Conservation (phyloP, 1,140 invertebrate species). For the Sarcophaga peregrina region DNA sequence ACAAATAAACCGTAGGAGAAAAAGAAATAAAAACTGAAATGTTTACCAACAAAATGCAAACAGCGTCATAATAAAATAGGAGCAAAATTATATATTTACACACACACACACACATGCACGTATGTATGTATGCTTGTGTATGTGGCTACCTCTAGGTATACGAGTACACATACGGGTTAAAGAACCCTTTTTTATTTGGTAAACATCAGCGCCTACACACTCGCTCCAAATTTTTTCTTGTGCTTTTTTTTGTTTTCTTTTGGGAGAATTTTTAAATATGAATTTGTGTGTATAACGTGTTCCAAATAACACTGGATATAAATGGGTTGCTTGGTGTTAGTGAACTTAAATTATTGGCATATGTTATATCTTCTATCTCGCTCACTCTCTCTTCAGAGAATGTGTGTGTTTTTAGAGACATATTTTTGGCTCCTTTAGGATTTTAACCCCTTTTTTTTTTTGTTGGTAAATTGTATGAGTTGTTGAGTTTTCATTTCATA, state of each 20-base stretch:
- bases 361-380: background rate
- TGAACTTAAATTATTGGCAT: constrained; percentile 1
- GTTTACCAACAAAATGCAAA: background rate
- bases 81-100: background rate
- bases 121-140: too few relatives aligned
- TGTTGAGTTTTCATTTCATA: too few relatives aligned
- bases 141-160: too few relatives aligned
- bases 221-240: background rate
- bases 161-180: too few relatives aligned
- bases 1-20: too few relatives aligned
- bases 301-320: too few relatives aligned
- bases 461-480: background rate
- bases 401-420: too few relatives aligned
- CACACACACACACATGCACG: background rate
- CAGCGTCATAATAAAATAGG: background rate
- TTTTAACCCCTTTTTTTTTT: background rate
- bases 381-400: too few relatives aligned
- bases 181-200: background rate
- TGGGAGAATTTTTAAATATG: background rate
- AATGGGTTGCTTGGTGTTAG: background rate
- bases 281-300: background rate
- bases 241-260: background rate
- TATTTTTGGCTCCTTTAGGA: constrained; percentile 6
- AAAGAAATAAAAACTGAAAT: background rate
- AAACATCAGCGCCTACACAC: constrained; percentile 8